phyloP scores from a whole-genome alignment of 2,888 invertebrate species.

The Coecobrya sp. region DNA sequence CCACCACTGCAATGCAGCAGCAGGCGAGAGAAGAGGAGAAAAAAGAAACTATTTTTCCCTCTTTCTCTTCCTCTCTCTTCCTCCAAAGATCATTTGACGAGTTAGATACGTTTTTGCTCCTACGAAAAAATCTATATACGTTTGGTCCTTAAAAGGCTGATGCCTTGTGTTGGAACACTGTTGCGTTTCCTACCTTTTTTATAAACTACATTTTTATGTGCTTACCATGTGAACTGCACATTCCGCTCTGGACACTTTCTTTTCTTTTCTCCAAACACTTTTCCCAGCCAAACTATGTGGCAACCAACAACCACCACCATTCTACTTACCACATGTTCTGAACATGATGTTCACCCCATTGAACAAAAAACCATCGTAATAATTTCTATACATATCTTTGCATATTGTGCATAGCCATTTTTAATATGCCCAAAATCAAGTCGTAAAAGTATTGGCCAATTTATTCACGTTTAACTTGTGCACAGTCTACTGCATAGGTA shows the following conservation, averaged over 20 bases:
- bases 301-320: too few relatives aligned
- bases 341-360: background rate
- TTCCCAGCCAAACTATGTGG: background rate
- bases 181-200: conserved; percentile 56
- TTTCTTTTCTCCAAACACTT: background rate
- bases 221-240: background rate
- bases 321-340: background rate
- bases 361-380: background rate
- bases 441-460: background rate
- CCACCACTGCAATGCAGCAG: conserved; percentile 47
- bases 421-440: background rate
- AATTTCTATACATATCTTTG: background rate
- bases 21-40: background rate
- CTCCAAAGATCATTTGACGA: conserved; percentile 33
- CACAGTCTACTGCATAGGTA: background rate
- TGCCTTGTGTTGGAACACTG: conserved; percentile 12
- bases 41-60: conserved; percentile 24
- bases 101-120: conserved; percentile 18
- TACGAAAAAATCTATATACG: conserved; percentile 17
- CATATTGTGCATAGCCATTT: background rate
- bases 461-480: background rate
- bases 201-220: background rate
- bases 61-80: conserved; percentile 3
- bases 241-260: background rate
- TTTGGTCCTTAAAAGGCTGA: background rate